These are phyloP conservation scores for Antechinus flavipes DNA, from an alignment of 2,113 vertebrate species.

Conservation along the genomic window DNA sequence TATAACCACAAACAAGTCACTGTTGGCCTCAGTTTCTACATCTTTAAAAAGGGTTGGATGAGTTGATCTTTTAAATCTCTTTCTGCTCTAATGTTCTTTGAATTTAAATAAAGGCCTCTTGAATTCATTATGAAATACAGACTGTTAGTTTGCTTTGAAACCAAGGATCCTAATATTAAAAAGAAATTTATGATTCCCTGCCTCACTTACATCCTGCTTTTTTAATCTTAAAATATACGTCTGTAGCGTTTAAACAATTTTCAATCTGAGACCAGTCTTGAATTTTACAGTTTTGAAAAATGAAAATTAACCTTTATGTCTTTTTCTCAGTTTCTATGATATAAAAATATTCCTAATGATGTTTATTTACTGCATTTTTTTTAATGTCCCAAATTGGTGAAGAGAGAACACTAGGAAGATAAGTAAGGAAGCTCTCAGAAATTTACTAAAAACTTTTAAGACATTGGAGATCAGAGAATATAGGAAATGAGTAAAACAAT, in stretches of 20 bases:
- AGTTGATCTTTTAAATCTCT: conserved; percentile 33
- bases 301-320: not conserved
- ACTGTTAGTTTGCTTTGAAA: conserved; percentile 54
- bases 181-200: not conserved
- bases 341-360: conserved; percentile 56
- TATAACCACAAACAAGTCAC: conserved; percentile 50
- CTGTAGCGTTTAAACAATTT: conserved; percentile 46
- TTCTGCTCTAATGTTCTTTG: conserved; percentile 56
- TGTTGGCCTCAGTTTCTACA: conserved; percentile 45
- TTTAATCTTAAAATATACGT: conserved; percentile 2
- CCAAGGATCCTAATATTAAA: conserved; percentile 45
- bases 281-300: conserved; percentile 56
- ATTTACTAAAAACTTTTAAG: not conserved
- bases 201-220: not conserved
- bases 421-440: not conserved
- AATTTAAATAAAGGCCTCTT: conserved; percentile 45
- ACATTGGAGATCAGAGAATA: not conserved
- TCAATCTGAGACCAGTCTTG: conserved; percentile 22
- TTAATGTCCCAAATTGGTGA: conserved; percentile 44
- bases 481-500: not conserved
- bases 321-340: conserved; percentile 39
- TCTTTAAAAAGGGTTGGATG: conserved; percentile 48
- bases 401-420: conserved; percentile 23
- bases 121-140: conserved; percentile 53
- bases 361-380: conserved; percentile 54